Base-by-base conservation (phyloP, 1,140 invertebrate genomes). In the Oryctes rhinoceros region DNA sequence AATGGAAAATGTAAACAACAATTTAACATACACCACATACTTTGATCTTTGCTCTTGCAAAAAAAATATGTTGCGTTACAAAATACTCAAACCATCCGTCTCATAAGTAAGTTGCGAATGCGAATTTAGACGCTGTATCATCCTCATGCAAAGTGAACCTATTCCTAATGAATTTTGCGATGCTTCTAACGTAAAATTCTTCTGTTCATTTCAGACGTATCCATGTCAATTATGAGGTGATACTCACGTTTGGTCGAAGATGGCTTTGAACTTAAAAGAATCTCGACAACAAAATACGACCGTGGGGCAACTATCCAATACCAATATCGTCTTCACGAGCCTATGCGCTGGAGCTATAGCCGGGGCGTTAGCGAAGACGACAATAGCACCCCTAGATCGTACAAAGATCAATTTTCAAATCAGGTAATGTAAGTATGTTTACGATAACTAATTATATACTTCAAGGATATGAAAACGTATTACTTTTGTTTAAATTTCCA, bases 371-470 rank as follows among this genome's bases (percentile, higher is more conserved):
- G 98, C 98, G 4, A 99, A 99, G 90, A 98, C 98, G 0, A 92
- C 93, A 11, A 99, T 99, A 84, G 98, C 98, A 3, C 98, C 98
- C 2, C 89, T 99, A 18, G 98, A 99, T 90, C 90, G 98, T 80
- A 97, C 97, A 78, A 99, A 99, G 91, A 99, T 99, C 78, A 97
- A 98, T 90, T 99, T 99, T 89, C 98, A 99, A 89, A 93, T 92
- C 82, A 92, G 93, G 90, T 94, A 88, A 88, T 86, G 77, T 78
- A 78, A 78, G 77, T 78, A 65, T 76, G n/a, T 44, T 76, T 76
- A 76, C 18, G 37, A 47, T 76, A 76, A 47, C 39, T 47, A 47
- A n/a, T 76, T 39, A 48, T 76, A 24, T 7, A 76, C 11, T 76
- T 47, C 15, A 10, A 20, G 9, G 0, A 1, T 10, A 7, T 0